These are phyloP conservation scores for Anoncus sp. DNA, from an alignment of 2,888 invertebrate species.

Conservation along the genomic window DNA sequence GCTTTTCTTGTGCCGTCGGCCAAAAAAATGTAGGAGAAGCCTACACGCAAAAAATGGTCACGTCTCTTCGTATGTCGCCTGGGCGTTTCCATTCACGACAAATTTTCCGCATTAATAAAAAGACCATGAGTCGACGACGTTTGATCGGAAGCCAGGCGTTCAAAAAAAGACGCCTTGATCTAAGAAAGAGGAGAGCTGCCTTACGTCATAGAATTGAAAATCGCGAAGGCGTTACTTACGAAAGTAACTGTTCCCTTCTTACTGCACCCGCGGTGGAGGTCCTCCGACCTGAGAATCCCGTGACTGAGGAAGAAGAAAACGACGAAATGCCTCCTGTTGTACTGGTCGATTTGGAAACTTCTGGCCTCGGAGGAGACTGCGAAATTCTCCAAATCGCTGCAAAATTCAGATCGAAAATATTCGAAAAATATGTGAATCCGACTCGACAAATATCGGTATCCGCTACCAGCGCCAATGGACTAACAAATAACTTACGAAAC, in stretches of 20 bases:
- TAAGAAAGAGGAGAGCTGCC: slow-evolving; percentile 17
- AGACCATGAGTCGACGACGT: background rate
- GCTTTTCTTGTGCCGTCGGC: slow-evolving; percentile 59
- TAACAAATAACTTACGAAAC: too few relatives aligned
- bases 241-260: slow-evolving; percentile 47
- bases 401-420: too few relatives aligned
- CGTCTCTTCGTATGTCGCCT: slow-evolving; percentile 36
- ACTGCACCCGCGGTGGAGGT: too few relatives aligned
- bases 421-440: too few relatives aligned
- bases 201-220: slow-evolving; percentile 44
- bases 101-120: slow-evolving; percentile 8
- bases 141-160: slow-evolving; percentile 23
- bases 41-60: slow-evolving; percentile 43
- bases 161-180: slow-evolving; percentile 35
- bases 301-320: slow-evolving; percentile 5
- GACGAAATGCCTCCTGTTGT: slow-evolving; percentile 3
- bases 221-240: slow-evolving; percentile 41
- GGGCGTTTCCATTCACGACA: slow-evolving; percentile 32
- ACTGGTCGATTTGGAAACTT: slow-evolving; percentile 9
- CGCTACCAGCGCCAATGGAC: too few relatives aligned
- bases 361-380: too few relatives aligned
- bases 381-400: too few relatives aligned
- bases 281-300: slow-evolving; percentile 15
- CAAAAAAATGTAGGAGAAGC: slow-evolving; percentile 64
- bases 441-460: too few relatives aligned